Percentiles rank a stretch among this genome's conserved stretches.
These are phyloP conservation scores for Oryzias sinensis DNA, from an alignment of 2,797 vertebrate species.

Conservation along the genomic window DNA sequence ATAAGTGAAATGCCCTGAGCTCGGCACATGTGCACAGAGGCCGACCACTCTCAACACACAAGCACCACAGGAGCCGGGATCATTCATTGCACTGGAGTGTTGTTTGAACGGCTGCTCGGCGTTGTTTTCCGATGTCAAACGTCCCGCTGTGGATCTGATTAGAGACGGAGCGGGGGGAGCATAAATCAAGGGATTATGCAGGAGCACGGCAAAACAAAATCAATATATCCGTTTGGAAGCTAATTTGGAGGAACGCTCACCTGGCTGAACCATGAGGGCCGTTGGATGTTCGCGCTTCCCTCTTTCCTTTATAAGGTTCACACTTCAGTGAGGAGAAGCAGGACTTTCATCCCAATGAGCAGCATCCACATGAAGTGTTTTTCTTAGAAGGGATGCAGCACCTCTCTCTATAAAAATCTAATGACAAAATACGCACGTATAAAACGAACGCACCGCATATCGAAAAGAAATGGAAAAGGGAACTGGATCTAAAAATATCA, in stretches of 20 bases:
- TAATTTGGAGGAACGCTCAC: conserved; percentile 12
- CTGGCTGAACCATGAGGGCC: neutral
- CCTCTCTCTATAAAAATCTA: too few relatives aligned
- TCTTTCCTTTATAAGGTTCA: conserved; percentile 19
- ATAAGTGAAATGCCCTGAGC: conserved; percentile 86
- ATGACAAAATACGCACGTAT: too few relatives aligned
- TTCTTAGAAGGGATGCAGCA: too few relatives aligned
- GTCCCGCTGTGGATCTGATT: neutral
- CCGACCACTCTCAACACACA: conserved; percentile 24
- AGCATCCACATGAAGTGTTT: neutral
- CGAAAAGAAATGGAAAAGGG: too few relatives aligned
- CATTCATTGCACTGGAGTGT: conserved; percentile 37
- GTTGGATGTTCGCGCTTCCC: conserved; percentile 26
- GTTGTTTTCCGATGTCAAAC: neutral
- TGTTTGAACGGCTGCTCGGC: conserved; percentile 6
- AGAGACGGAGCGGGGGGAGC: neutral
- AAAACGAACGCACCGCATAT: too few relatives aligned
- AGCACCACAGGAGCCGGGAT: conserved; percentile 28
- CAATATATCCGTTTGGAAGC: neutral
- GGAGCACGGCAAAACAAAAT: neutral
- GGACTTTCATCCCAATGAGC: conserved; percentile 6
- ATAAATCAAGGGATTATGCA: neutral
- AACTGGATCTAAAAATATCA: too few relatives aligned
- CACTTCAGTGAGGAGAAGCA: conserved; percentile 13
- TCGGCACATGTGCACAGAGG: conserved; percentile 79